Evolutionary conservation across 1,140 invertebrate species (phyloP), one percentile per base, ranked within the genome.

Genomic region (Microplitis mediator): DNA sequence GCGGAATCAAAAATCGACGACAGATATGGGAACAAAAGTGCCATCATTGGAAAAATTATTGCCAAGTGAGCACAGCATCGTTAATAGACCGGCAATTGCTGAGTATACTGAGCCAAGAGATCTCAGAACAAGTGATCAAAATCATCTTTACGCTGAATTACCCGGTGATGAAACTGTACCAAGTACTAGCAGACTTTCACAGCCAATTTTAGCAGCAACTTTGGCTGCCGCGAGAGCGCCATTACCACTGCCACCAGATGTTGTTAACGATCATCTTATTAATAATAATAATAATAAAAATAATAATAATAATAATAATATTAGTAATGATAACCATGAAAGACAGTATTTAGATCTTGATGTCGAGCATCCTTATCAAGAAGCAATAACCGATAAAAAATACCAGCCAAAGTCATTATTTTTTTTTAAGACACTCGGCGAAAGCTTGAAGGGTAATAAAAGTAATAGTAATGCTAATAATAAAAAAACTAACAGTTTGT

Each of bases 41-140:
- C 91, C 91, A 2, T 91, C 91, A 0, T 82, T 91, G 8, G 91
- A 92, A 61, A 90, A 90, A 73, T 83, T 91, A 4, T 74, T 88
- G 13, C 89, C 91, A 0, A 78, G 39, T 9, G 39, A 45, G 39
- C 39, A 81, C 3, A 86, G 86, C 0, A 75, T 81, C 9, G 76
- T 76, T 14, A 58, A 70, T 0, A 80, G 80, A 58, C 84, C 87
- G 0, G 79, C 83, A 0, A 81, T 89, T 35, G 86, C 85, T 3
- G 89, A 90, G 3, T 90, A 90, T 77, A 81, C 86, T 13, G 85
- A 90, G 65, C 89, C 89, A 0, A 80, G 84, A 0, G 89, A 90
- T 71, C 81, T 82, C 4, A 79, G 79, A 36, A 76, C 81, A 0
- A 78, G 64, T 9, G 85, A 88, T 32, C 84, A 86, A 50, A 85